Percentiles rank a stretch among this genome's conserved stretches.
Evolutionary conservation across 1,140 invertebrate genomes (phyloP).

Genomic region (Delia radicum): DNA sequence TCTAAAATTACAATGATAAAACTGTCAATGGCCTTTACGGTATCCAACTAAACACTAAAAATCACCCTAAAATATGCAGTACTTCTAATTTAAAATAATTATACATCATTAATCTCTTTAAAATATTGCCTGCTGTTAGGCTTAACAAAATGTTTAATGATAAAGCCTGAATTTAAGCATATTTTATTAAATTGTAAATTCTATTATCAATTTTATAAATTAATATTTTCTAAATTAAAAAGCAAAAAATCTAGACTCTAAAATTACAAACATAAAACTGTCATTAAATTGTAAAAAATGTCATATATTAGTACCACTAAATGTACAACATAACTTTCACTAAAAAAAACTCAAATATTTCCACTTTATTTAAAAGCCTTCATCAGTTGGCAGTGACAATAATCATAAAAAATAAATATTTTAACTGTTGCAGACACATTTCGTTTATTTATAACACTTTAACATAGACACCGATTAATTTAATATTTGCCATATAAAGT

Average conservation of each 20-base stretch:
- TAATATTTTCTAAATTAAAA: neutral
- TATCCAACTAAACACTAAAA: no score
- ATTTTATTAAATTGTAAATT: no score
- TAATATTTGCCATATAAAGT: no score
- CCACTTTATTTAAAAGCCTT: neutral
- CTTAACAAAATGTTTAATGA: no score
- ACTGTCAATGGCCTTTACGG: no score
- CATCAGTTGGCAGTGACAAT: neutral
- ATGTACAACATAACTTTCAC: neutral
- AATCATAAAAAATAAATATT: slow-evolving; percentile 5
- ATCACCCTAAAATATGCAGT: no score
- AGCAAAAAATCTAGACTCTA: neutral
- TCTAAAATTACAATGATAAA: no score
- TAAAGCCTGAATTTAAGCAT: no score
- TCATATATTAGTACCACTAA: neutral
- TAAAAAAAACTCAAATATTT: neutral
- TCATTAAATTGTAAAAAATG: neutral
- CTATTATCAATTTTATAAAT: neutral
- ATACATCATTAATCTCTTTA: no score
- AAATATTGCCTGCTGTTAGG: no score
- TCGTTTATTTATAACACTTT: neutral
- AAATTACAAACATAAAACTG: neutral
- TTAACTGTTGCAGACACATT: slow-evolving; percentile 3
- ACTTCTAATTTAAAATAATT: no score
- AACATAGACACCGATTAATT: neutral